Percentiles rank a stretch among this genome's conserved stretches.
Evolutionary conservation across 2,113 vertebrate genomes (phyloP).

Genomic region (Numenius arquata): DNA sequence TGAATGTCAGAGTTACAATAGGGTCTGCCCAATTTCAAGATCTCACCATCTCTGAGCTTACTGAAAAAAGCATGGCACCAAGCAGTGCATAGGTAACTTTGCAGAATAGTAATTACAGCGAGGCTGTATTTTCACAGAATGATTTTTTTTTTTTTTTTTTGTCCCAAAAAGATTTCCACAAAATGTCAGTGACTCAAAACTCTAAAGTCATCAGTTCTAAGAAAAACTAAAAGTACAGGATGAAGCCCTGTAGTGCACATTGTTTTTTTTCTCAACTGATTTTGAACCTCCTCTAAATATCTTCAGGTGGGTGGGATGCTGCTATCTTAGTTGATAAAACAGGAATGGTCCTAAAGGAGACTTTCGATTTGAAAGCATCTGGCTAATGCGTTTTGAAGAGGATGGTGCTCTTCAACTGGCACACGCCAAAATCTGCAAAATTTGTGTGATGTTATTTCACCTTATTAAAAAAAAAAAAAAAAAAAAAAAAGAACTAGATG

Average conservation of each 20-base stretch:
- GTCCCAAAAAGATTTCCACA: not conserved
- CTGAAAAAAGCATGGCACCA: not conserved
- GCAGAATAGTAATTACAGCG: not conserved
- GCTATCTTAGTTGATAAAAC: not conserved
- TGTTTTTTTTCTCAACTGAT: not conserved
- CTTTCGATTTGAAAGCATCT: not conserved
- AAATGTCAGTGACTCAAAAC: not conserved
- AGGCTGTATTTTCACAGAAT: not conserved
- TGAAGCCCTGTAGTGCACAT: not conserved
- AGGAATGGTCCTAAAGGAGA: not conserved
- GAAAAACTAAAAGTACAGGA: not conserved
- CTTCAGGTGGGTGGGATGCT: not conserved
- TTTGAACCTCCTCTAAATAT: not conserved
- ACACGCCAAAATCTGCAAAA: not conserved
- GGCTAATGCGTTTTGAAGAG: not conserved
- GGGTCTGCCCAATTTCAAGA: not conserved
- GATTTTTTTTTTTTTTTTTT: not conserved
- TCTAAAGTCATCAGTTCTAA: not conserved
- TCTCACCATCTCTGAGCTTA: not conserved
- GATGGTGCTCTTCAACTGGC: not conserved
- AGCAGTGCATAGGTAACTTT: not conserved
- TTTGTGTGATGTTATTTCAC: not conserved
- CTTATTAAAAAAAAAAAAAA: not conserved
- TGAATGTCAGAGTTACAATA: not conserved
- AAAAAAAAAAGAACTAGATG: not conserved